A percentile compares a stretch with the other conserved stretches of the same genome.
Evolutionary conservation across 2,888 invertebrate species (phyloP).

Genomic region (Hydropsyche betteni): DNA sequence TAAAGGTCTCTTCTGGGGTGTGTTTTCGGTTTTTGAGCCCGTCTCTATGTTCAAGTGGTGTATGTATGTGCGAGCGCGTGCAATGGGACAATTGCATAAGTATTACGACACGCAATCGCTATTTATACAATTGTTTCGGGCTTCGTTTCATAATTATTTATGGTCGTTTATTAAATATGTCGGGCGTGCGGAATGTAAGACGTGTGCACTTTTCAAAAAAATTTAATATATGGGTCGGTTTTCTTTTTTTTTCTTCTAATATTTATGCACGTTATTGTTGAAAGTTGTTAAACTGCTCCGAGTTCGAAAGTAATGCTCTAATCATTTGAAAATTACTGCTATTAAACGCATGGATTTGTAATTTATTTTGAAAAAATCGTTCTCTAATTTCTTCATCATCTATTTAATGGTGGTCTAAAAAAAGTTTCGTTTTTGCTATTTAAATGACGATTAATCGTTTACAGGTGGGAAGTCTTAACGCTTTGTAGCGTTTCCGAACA

Average conservation of each 20-base stretch:
- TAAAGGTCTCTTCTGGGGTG: too few relatives aligned
- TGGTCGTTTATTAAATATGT: not conserved
- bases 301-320: conserved; percentile 7
- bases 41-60: not conserved
- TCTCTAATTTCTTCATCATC: too few relatives aligned
- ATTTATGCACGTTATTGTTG: not conserved
- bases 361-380: too few relatives aligned
- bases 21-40: not conserved
- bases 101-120: not conserved
- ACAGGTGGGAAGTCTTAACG: too few relatives aligned
- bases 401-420: too few relatives aligned
- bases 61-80: not conserved
- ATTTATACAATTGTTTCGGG: conserved; percentile 12
- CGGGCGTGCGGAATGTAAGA: too few relatives aligned
- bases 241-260: conserved; percentile 1
- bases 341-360: too few relatives aligned
- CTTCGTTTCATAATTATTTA: not conserved
- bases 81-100: conserved; percentile 5
- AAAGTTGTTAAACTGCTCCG: conserved; percentile 9
- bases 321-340: conserved; percentile 10
- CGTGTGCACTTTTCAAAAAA: too few relatives aligned
- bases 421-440: too few relatives aligned
- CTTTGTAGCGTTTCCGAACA: not conserved
- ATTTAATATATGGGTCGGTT: too few relatives aligned
- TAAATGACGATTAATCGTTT: too few relatives aligned